Base-by-base conservation (phyloP, 2,888 invertebrate genomes). In the Tetrapedia diversipes region DNA sequence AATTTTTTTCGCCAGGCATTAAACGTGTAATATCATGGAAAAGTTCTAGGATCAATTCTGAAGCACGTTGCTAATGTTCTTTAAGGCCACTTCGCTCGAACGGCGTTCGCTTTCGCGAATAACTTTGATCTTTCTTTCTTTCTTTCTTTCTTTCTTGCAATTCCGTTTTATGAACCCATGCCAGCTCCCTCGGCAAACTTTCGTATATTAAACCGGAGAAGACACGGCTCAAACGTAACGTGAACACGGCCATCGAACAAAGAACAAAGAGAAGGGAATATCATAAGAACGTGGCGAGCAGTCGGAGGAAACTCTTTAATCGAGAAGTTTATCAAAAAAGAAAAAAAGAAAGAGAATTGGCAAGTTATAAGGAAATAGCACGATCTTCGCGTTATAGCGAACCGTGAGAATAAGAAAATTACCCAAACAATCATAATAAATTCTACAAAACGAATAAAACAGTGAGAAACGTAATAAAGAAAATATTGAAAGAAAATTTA, bases 141-240 rank as follows among this genome's bases (percentile, higher is more conserved):
- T 41, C 54, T n/a, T n/a, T 72, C 45, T 47, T 32, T 47, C 47
- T 10, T 54, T 34, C 54, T 37, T 54, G 32, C 54, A 7, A 37
- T 41, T 37, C 54, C 29, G 41, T 32, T 41, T 43, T 59, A 41
- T 61, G 54, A 70, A 41, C 47, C 54, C 14, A n/a, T 22, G 57
- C 27, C 51, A 37, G 39, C 32, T 39, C 53, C 54, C 54, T 70
- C 54, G 24, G 16, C 34, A 41, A 69, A 54, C 51, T 34, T 32
- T 47, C 37, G 27, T 61, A 70, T 61, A 69, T 72, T 69, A 72
- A 61, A 60, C 24, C 29, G 22, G 24, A 39, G 59, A 19, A 39
- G 53, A 11, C 53, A 63, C 24, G 7, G 24, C 8, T 8, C 29
- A 54, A 60, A 43, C 45, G 34, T 57, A 54, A 37, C 51, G 34